These are phyloP conservation scores for Andricus grossulariae DNA, from an alignment of 1,140 invertebrate genomes.

Conservation along the genomic window DNA sequence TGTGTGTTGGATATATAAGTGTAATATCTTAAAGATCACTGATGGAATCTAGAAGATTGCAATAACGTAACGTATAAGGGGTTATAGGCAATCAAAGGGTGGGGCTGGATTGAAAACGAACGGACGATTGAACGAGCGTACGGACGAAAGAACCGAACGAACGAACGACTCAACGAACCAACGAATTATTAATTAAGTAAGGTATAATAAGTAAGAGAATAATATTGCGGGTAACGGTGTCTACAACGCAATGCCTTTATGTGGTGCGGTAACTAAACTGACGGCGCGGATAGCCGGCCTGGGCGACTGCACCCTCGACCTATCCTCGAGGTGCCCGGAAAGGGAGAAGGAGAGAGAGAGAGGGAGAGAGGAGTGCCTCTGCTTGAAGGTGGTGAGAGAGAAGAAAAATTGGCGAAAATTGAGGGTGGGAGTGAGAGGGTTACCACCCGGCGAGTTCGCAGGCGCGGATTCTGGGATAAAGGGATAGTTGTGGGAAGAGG, in stretches of 20 bases:
- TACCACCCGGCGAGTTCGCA: conserved; percentile 32
- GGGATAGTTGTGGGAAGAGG: not conserved
- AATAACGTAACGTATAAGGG: not conserved
- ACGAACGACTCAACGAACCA: conserved; percentile 46
- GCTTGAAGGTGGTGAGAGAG: conserved; percentile 43
- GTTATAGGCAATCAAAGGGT: conserved; percentile 1
- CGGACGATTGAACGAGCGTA: conserved; percentile 58
- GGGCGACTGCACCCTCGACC: conserved; percentile 66
- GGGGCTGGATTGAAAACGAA: conserved; percentile 34
- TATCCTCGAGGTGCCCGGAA: conserved; percentile 56
- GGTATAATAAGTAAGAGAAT: conserved; percentile 70
- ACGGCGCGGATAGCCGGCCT: conserved; percentile 59
- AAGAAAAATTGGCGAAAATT: conserved; percentile 48
- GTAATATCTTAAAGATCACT: not conserved
- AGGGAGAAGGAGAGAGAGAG: conserved; percentile 38
- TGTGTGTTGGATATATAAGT: not conserved
- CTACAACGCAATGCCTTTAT: conserved; percentile 77
- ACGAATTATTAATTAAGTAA: conserved; percentile 54
- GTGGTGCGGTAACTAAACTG: conserved; percentile 79
- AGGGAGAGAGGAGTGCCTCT: conserved; percentile 39
- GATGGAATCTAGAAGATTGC: conserved; percentile 1
- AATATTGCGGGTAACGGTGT: conserved; percentile 75
- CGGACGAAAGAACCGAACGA: conserved; percentile 53
- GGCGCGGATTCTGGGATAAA: conserved; percentile 34
- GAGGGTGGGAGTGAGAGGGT: conserved; percentile 44